These are phyloP conservation scores for Actinernus sp. DNA, from an alignment of 92 coral and sea anemone genomes.

Conservation along the genomic window DNA sequence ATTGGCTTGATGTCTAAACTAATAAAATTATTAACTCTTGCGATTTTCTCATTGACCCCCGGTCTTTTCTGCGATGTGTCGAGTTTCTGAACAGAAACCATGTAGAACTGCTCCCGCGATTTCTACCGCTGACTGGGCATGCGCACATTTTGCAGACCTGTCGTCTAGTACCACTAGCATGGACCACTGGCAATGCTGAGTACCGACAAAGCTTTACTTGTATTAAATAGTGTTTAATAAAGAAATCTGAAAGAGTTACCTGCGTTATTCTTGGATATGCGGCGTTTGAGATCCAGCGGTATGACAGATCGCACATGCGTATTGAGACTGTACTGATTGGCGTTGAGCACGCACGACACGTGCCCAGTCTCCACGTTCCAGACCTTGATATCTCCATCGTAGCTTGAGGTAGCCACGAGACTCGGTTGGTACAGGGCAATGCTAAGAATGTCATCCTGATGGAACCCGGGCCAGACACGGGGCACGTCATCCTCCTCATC, in stretches of 20 bases:
- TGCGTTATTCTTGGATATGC: constrained; percentile 70
- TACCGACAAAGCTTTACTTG: too few species aligned
- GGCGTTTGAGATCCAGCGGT: constrained; percentile 83
- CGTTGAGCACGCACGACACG: constrained; percentile 79
- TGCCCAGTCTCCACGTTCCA: constrained; percentile 96
- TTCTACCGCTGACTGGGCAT: too few species aligned
- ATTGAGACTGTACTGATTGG: constrained; percentile 60
- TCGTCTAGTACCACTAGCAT: too few species aligned
- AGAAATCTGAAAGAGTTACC: constrained; percentile 39
- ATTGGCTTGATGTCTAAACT: too few species aligned
- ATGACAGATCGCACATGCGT: constrained; percentile 64
- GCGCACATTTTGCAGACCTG: too few species aligned
- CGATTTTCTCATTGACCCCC: too few species aligned
- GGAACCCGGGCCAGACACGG: constrained; percentile 90
- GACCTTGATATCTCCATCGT: constrained; percentile 94
- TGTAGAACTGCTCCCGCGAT: too few species aligned
- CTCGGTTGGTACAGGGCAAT: constrained; percentile 82
- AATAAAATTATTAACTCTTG: too few species aligned
- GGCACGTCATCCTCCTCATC: constrained; percentile 93
- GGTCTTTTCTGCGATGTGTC: too few species aligned
- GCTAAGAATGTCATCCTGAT: constrained; percentile 93
- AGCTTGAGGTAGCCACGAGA: constrained; percentile 90
- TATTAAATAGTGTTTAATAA: too few species aligned
- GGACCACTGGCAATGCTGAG: too few species aligned
- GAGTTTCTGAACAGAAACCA: too few species aligned